A percentile compares a stretch with the other conserved stretches of the same genome.
phyloP scores from a whole-genome alignment of 2,888 invertebrate genomes.

The Acanthosoma haemorrhoidale region DNA sequence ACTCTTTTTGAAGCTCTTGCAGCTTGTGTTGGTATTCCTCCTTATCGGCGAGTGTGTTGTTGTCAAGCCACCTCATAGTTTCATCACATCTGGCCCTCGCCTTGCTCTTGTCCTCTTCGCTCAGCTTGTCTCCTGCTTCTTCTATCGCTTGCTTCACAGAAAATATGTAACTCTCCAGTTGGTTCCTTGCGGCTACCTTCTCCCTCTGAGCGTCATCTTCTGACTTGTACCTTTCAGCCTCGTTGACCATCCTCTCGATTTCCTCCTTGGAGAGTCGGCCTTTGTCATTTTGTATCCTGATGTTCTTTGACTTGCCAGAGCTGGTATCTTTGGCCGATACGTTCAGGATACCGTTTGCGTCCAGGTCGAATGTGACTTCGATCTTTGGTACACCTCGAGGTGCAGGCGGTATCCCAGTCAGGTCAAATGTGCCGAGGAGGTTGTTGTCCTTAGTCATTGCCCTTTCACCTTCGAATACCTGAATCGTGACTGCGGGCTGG shows the following conservation, averaged over 20 bases:
- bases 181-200: constrained; percentile 49
- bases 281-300: constrained; percentile 76
- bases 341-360: constrained; percentile 65
- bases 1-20: constrained; percentile 47
- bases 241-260: constrained; percentile 70
- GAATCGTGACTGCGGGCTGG: constrained; percentile 68
- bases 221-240: constrained; percentile 52
- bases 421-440: constrained; percentile 70
- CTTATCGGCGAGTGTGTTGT: constrained; percentile 49
- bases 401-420: constrained; percentile 70
- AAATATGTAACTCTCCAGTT: constrained; percentile 47
- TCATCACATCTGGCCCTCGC: constrained; percentile 45
- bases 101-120: constrained; percentile 46
- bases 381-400: constrained; percentile 71
- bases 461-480: constrained; percentile 70
- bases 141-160: constrained; percentile 46
- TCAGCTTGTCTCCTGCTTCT: constrained; percentile 46
- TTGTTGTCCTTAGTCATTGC: constrained; percentile 90
- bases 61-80: constrained; percentile 49
- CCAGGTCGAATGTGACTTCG: constrained; percentile 76
- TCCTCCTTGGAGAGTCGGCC: constrained; percentile 74
- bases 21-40: constrained; percentile 48
- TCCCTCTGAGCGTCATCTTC: constrained; percentile 46
- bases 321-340: constrained; percentile 54
- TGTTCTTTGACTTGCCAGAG: constrained; percentile 66